These are phyloP conservation scores for Noctua janthina DNA, from an alignment of 2,888 invertebrate genomes.

Conservation along the genomic window DNA sequence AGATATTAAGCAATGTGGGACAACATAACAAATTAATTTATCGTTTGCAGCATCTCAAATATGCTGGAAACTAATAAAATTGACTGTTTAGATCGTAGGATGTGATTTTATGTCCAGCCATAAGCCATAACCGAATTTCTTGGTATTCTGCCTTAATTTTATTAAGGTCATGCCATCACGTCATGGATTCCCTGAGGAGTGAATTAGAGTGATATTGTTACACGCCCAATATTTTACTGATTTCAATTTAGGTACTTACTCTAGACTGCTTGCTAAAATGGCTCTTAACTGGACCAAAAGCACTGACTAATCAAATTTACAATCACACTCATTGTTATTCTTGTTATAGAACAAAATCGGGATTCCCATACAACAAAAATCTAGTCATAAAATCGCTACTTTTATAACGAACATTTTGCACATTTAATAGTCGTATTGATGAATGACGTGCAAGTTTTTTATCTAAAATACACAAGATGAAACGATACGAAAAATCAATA, in stretches of 20 bases:
- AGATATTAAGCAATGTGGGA: slow-evolving; percentile 42
- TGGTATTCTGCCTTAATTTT: slow-evolving; percentile 31
- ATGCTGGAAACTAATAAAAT: slow-evolving; percentile 53
- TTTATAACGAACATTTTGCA: background rate
- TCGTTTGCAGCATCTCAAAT: slow-evolving; percentile 37
- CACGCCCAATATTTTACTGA: slow-evolving; percentile 1
- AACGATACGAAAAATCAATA: slow-evolving; percentile 29
- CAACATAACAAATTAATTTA: slow-evolving; percentile 61
- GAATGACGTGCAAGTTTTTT: slow-evolving; percentile 13
- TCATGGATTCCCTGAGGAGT: background rate
- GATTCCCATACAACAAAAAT: background rate
- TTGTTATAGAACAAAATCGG: background rate
- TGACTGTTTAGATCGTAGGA: slow-evolving; percentile 28
- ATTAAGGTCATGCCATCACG: slow-evolving; percentile 40
- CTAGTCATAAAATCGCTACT: background rate
- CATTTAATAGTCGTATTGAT: slow-evolving; percentile 2
- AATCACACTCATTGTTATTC: no score
- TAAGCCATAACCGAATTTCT: slow-evolving; percentile 46
- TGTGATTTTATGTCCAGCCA: slow-evolving; percentile 57
- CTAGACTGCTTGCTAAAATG: background rate
- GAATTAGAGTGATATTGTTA: background rate
- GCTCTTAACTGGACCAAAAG: background rate
- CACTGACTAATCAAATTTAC: background rate
- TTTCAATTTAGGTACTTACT: background rate
- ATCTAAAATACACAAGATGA: slow-evolving; percentile 21